These are phyloP conservation scores for Collichthys lucidus DNA, from an alignment of 2,113 vertebrate genomes.

Conservation along the genomic window DNA sequence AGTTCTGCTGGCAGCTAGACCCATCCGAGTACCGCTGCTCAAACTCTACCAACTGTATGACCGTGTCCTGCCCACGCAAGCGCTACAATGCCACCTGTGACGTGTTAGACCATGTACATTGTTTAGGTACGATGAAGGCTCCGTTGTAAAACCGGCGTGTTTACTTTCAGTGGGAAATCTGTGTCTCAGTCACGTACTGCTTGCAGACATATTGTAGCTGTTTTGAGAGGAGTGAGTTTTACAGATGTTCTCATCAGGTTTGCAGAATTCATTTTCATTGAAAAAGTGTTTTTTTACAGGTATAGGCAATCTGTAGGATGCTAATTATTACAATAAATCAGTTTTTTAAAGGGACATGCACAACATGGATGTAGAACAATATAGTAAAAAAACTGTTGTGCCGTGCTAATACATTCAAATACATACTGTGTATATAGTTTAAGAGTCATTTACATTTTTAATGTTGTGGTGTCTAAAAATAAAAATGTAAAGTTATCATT, in stretches of 20 bases:
- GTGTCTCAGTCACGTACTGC: background rate
- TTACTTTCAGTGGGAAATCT: background rate
- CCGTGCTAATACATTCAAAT: background rate
- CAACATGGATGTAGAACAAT: background rate
- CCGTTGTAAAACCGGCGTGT: background rate
- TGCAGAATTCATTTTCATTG: background rate
- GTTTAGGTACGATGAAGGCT: slow-evolving; percentile 86
- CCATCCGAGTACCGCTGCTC: slow-evolving; percentile 89
- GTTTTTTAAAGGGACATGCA: background rate
- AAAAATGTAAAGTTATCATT: background rate
- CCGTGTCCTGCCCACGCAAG: slow-evolving; percentile 92
- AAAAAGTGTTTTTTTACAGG: background rate
- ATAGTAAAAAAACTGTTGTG: background rate
- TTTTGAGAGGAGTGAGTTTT: background rate
- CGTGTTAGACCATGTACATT: slow-evolving; percentile 91
- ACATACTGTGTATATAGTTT: background rate
- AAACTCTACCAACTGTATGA: slow-evolving; percentile 91
- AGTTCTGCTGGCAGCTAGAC: slow-evolving; percentile 98
- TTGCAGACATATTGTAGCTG: background rate
- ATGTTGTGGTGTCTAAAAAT: slow-evolving; percentile 2
- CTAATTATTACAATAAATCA: background rate
- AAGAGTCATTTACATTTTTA: background rate
- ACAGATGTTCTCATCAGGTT: background rate
- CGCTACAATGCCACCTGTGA: slow-evolving; percentile 91
- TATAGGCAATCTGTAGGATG: background rate